Percentiles rank a stretch among this genome's conserved stretches.
Conservation (phyloP, 1,140 invertebrate species). For the Hypsibius dujardini region DNA sequence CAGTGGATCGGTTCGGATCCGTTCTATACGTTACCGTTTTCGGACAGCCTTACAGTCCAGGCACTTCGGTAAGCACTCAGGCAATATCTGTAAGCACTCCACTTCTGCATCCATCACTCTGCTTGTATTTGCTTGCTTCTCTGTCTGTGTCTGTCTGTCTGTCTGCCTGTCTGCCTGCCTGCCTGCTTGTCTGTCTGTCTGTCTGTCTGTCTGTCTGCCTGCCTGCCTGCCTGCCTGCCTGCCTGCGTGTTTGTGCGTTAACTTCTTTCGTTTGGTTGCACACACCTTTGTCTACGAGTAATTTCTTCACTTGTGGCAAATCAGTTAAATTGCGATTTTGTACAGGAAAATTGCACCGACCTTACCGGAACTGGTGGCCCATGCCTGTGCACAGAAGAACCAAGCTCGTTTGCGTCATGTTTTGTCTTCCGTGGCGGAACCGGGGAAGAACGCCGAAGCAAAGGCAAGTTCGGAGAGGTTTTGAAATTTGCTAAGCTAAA, state of each 20-base stretch:
- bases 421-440: background rate
- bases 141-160: too few relatives aligned
- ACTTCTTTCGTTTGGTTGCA: constrained; percentile 1
- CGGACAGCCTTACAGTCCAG: constrained; percentile 41
- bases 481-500: background rate
- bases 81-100: background rate
- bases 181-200: too few relatives aligned
- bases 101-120: background rate
- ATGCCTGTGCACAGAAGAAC: constrained; percentile 17
- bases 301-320: too few relatives aligned
- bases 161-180: too few relatives aligned
- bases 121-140: too few relatives aligned
- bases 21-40: constrained; percentile 58
- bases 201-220: too few relatives aligned
- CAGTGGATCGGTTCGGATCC: constrained; percentile 68
- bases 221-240: too few relatives aligned
- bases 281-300: too few relatives aligned
- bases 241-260: background rate
- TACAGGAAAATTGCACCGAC: background rate
- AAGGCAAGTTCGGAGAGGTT: constrained; percentile 18
- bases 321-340: too few relatives aligned
- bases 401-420: background rate
- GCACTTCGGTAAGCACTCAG: constrained; percentile 34
- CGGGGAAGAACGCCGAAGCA: background rate
- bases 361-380: background rate